Conservation (phyloP, 2,113 vertebrate genomes). For the Lethenteron camtschaticum region DNA sequence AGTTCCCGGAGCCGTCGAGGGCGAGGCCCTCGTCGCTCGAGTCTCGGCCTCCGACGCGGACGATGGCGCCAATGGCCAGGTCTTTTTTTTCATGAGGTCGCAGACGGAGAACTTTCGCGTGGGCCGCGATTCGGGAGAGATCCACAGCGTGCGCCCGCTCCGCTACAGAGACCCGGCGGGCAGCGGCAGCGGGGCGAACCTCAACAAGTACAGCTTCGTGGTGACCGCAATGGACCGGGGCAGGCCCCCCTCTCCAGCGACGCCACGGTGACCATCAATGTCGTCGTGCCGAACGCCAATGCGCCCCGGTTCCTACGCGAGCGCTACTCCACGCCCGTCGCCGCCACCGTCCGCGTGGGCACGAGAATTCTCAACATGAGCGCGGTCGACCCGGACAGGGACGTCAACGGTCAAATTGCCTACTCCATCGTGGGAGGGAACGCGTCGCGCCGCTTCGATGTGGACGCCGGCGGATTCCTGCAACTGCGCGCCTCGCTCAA, state of each 20-base stretch:
- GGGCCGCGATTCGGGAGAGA: slow-evolving; percentile 57
- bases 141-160: slow-evolving; percentile 69
- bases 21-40: slow-evolving; percentile 46
- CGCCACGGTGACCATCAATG: slow-evolving; percentile 69
- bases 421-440: slow-evolving; percentile 44
- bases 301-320: slow-evolving; percentile 38
- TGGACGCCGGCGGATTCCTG: slow-evolving; percentile 66
- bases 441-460: slow-evolving; percentile 38
- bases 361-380: slow-evolving; percentile 51
- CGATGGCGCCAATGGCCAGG: slow-evolving; percentile 55
- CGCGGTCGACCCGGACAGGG: slow-evolving; percentile 64
- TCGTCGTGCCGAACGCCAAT: slow-evolving; percentile 82
- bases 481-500: slow-evolving; percentile 53
- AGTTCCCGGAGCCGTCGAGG: slow-evolving; percentile 60
- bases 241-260: slow-evolving; percentile 51
- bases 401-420: slow-evolving; percentile 68
- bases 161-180: slow-evolving; percentile 57
- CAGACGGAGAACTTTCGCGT: slow-evolving; percentile 85
- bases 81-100: slow-evolving; percentile 84
- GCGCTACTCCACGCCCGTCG: slow-evolving; percentile 66
- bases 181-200: slow-evolving; percentile 37
- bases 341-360: slow-evolving; percentile 60
- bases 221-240: slow-evolving; percentile 75
- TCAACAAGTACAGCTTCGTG: slow-evolving; percentile 84
- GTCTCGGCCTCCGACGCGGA: slow-evolving; percentile 68